Evolutionary conservation across 2,888 invertebrate species (phyloP).

Genomic region (Noctuana brunneofusca): DNA sequence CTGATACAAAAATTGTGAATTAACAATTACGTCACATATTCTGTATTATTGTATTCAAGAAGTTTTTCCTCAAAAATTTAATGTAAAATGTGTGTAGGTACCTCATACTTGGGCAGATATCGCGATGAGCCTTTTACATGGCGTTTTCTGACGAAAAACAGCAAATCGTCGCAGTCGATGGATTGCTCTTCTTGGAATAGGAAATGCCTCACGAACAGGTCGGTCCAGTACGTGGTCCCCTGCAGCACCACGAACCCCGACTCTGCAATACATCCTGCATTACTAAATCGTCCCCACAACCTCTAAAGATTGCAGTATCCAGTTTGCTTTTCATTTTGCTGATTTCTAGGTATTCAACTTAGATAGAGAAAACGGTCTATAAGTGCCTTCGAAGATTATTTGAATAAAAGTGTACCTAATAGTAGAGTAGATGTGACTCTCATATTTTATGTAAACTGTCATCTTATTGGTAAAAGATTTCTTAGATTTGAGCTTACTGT

Average conservation of each 20-base stretch:
- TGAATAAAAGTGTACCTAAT: conserved; percentile 21
- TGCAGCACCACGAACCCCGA: conserved; percentile 96
- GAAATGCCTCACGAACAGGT: conserved; percentile 96
- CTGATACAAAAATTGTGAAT: too few species aligned
- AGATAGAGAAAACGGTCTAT: conserved; percentile 9
- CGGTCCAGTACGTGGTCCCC: conserved; percentile 97
- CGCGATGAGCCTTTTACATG: conserved; percentile 94
- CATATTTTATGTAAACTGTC: background rate
- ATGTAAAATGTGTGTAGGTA: conserved; percentile 48
- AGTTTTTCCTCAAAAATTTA: background rate
- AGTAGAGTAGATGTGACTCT: conserved; percentile 18
- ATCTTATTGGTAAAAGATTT: conserved; percentile 4
- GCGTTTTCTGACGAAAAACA: conserved; percentile 97
- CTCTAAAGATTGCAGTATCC: background rate
- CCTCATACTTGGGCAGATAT: conserved; percentile 95
- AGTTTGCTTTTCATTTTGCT: background rate
- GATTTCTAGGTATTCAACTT: conserved; percentile 4
- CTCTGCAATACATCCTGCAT: conserved; percentile 79
- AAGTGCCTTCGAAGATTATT: conserved; percentile 34
- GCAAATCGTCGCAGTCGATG: conserved; percentile 95
- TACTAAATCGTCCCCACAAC: background rate
- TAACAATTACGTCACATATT: background rate
- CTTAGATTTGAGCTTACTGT: conserved; percentile 24
- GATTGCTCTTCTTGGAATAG: conserved; percentile 94
- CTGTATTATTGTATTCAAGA: background rate